Percentiles rank a stretch among this genome's conserved stretches.
Conservation (phyloP, 2,113 vertebrate species). For the Trematomus loennbergii region DNA sequence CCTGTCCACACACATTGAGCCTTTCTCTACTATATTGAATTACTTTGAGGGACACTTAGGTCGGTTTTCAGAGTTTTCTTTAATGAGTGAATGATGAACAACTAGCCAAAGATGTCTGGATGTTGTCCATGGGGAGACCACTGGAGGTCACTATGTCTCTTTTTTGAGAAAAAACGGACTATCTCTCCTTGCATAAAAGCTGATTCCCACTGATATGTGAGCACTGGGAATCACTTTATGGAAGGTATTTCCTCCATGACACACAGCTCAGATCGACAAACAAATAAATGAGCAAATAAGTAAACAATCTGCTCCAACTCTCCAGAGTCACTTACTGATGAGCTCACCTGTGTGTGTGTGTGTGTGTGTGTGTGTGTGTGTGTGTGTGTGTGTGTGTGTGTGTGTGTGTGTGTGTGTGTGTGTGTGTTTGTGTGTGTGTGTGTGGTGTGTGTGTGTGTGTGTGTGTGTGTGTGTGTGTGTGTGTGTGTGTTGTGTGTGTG, state of each 20-base stretch:
- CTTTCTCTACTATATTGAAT: not conserved
- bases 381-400: too few species aligned
- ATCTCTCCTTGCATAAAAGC: not conserved
- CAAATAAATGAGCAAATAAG: conserved; percentile 8
- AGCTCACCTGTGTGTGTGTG: too few species aligned
- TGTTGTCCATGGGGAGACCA: conserved; percentile 16
- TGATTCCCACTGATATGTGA: not conserved
- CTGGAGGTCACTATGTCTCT: conserved; percentile 46
- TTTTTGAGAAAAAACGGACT: not conserved
- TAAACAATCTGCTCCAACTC: conserved; percentile 23
- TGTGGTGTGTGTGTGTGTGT: too few species aligned
- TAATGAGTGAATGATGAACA: not conserved
- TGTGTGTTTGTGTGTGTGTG: too few species aligned
- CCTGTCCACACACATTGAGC: not conserved
- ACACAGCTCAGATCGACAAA: conserved; percentile 10
- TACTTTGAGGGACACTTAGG: too few species aligned
- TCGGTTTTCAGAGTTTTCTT: too few species aligned
- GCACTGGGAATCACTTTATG: not conserved
- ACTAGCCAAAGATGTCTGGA: not conserved
- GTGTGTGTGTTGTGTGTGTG: too few species aligned
- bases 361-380: too few species aligned
- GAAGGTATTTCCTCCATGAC: not conserved
- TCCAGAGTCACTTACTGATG: not conserved
- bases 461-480: too few species aligned
- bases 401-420: too few species aligned